These are phyloP conservation scores for Chroicocephalus ridibundus DNA, from an alignment of 2,113 vertebrate species.

Conservation along the genomic window DNA sequence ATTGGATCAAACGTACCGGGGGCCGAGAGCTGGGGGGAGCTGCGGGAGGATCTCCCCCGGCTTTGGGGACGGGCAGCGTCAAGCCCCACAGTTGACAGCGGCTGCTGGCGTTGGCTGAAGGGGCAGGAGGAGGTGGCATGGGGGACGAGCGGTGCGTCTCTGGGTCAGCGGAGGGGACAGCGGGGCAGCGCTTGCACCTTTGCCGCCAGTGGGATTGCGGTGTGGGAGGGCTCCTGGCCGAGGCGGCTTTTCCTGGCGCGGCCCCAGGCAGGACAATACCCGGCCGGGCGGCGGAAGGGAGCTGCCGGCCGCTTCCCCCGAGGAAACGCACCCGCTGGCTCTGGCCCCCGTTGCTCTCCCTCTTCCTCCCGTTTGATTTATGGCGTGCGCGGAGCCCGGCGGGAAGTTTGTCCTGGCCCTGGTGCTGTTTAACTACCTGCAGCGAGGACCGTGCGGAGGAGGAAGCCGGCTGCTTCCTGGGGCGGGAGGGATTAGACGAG, in stretches of 20 bases:
- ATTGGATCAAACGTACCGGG: not conserved
- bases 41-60: not conserved
- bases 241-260: not conserved
- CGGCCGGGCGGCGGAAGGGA: not conserved
- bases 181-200: not conserved
- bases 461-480: not conserved
- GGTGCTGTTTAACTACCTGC: not conserved
- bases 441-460: not conserved
- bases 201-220: not conserved
- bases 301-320: slow-evolving; percentile 29
- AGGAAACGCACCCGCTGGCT: slow-evolving; percentile 20
- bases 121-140: not conserved
- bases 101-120: rapidly evolving
- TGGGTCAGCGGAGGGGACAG: not conserved
- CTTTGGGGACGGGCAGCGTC: rapidly evolving
- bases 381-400: rapidly evolving
- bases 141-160: not conserved
- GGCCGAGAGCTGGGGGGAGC: rapidly evolving
- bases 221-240: not conserved
- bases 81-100: not conserved
- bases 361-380: slow-evolving; percentile 29
- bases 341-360: not conserved
- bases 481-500: not conserved
- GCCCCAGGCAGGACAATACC: slow-evolving; percentile 43
- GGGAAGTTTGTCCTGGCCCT: slow-evolving; percentile 14